phyloP scores from a whole-genome alignment of 1,140 invertebrate species.

The Scylla paramamosain region DNA sequence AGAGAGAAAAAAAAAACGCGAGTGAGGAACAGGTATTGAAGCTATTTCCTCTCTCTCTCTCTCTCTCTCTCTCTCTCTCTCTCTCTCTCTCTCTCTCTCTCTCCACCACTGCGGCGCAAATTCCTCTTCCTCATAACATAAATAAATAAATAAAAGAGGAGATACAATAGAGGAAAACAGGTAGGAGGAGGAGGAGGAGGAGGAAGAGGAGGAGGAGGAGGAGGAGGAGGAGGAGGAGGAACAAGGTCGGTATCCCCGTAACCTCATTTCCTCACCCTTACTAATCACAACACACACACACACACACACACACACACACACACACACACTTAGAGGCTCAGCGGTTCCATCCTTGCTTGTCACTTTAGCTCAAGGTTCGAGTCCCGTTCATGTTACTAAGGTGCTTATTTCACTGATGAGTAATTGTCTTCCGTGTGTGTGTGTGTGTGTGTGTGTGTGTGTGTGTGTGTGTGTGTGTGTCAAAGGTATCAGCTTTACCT shows the following conservation, averaged over 20 bases:
- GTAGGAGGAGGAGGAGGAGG: too few relatives aligned
- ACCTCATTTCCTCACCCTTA: neutral
- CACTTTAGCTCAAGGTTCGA: too few relatives aligned
- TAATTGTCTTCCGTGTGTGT: too few relatives aligned
- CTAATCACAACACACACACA: neutral
- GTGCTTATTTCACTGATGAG: too few relatives aligned
- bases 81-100: neutral
- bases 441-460: too few relatives aligned
- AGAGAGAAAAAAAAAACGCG: neutral
- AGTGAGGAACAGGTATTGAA: neutral
- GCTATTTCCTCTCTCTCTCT: neutral
- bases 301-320: conserved; percentile 23
- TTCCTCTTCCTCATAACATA: too few relatives aligned
- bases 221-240: neutral
- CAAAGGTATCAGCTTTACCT: neutral
- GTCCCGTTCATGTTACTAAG: too few relatives aligned
- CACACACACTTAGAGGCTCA: neutral
- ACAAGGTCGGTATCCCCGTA: neutral
- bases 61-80: conserved; percentile 17
- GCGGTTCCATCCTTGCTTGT: too few relatives aligned
- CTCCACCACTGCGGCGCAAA: neutral
- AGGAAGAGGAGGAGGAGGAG: neutral
- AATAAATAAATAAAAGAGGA: too few relatives aligned
- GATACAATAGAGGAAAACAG: too few relatives aligned
- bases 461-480: too few relatives aligned